Evolutionary conservation across 2,113 vertebrate genomes (phyloP).

Genomic region (Barbus barbus): DNA sequence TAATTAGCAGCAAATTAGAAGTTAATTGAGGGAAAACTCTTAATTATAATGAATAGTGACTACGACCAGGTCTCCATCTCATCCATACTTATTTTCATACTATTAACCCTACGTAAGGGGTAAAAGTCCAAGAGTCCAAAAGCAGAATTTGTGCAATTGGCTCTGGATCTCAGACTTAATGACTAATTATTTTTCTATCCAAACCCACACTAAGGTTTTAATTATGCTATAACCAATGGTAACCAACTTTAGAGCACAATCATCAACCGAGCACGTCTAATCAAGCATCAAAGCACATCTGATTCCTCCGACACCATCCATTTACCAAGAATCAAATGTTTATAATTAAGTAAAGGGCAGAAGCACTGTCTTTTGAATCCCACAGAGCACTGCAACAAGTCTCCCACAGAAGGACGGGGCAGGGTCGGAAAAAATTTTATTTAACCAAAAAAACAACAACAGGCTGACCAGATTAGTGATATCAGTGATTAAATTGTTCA

Average conservation of each 20-base stretch:
- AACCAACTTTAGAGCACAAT: slow-evolving; percentile 64
- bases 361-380: background rate
- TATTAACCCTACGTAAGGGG: no score
- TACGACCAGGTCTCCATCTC: no score
- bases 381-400: background rate
- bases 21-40: no score
- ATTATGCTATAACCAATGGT: slow-evolving; percentile 18
- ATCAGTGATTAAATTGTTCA: background rate
- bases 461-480: slow-evolving; percentile 11
- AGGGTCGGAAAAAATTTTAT: background rate
- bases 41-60: no score
- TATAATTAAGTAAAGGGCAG: slow-evolving; percentile 41
- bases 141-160: no score
- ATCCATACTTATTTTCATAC: no score
- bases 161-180: no score
- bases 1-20: no score
- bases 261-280: slow-evolving; percentile 61
- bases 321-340: slow-evolving; percentile 38
- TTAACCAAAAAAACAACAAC: background rate
- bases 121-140: no score
- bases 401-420: background rate
- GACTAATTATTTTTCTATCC: no score
- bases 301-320: slow-evolving; percentile 35
- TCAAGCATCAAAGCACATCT: slow-evolving; percentile 63
- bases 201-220: no score